phyloP scores from a whole-genome alignment of 2,888 invertebrate species.

The Phytoseiulus persimilis region DNA sequence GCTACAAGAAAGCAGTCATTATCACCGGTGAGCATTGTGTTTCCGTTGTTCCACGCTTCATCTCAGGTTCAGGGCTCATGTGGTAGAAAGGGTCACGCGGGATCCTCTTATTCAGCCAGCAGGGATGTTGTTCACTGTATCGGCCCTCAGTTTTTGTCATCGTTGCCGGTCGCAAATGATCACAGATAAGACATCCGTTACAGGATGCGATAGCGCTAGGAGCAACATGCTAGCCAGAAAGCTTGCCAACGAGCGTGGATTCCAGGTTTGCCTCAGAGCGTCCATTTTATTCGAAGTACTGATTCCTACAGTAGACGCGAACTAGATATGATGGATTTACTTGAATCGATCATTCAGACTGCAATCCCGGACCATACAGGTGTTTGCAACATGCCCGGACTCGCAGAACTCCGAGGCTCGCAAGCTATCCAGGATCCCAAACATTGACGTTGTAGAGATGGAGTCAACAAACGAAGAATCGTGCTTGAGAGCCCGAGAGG shows the following conservation, averaged over 20 bases:
- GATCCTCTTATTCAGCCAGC: background rate
- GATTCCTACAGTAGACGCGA: no score
- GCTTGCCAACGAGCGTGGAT: constrained; percentile 6
- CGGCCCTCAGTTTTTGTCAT: background rate
- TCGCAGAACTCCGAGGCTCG: background rate
- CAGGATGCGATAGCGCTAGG: constrained; percentile 14
- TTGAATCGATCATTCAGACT: no score
- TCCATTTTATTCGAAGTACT: no score
- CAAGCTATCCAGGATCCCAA: background rate
- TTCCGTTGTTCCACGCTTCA: background rate
- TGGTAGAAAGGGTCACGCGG: background rate
- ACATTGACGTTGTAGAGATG: background rate
- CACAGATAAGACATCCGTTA: background rate
- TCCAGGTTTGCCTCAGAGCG: background rate
- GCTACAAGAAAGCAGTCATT: constrained; percentile 20
- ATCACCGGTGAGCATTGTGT: background rate
- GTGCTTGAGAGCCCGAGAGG: background rate
- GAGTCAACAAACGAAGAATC: background rate
- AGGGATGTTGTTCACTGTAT: background rate
- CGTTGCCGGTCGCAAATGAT: background rate
- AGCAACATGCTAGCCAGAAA: constrained; percentile 25
- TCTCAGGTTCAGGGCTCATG: background rate
- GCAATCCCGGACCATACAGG: background rate
- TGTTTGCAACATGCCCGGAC: background rate
- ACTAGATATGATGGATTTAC: no score